Conservation (phyloP, 2,888 invertebrate species). For the Diarsia mendica region DNA sequence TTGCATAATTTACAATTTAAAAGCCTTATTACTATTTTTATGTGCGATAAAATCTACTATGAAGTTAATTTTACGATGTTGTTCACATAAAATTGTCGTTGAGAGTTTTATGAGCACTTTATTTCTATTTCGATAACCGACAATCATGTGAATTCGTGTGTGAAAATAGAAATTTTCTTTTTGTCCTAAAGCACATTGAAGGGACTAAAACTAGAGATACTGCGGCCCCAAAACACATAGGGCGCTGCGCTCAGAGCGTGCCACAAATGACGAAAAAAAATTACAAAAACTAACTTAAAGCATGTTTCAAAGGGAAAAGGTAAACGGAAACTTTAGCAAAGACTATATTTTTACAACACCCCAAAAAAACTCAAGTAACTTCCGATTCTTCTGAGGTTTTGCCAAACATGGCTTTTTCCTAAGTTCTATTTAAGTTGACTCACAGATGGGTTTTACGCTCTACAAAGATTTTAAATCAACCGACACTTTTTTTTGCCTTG, state of each 20-base stretch:
- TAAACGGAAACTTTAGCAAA: not conserved
- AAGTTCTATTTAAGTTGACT: not conserved
- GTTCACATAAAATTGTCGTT: slow-evolving; percentile 1
- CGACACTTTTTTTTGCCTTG: not conserved
- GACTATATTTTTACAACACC: not conserved
- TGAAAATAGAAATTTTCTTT: too few species aligned
- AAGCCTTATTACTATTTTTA: not conserved
- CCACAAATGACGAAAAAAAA: too few species aligned
- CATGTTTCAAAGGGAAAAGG: not conserved
- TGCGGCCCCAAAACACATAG: too few species aligned
- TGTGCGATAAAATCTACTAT: not conserved
- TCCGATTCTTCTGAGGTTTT: not conserved
- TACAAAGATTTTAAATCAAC: not conserved
- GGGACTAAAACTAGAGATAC: too few species aligned
- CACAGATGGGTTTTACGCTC: not conserved
- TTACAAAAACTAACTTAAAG: too few species aligned
- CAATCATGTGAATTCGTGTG: not conserved
- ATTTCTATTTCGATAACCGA: not conserved
- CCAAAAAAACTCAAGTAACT: not conserved
- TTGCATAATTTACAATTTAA: slow-evolving; percentile 12
- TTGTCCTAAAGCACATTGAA: too few species aligned
- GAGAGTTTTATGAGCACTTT: not conserved
- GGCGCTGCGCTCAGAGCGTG: too few species aligned
- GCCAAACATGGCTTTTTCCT: not conserved
- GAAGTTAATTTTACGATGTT: slow-evolving; percentile 19